These are phyloP conservation scores for Boloria selene DNA, from an alignment of 2,888 invertebrate genomes.

Conservation along the genomic window DNA sequence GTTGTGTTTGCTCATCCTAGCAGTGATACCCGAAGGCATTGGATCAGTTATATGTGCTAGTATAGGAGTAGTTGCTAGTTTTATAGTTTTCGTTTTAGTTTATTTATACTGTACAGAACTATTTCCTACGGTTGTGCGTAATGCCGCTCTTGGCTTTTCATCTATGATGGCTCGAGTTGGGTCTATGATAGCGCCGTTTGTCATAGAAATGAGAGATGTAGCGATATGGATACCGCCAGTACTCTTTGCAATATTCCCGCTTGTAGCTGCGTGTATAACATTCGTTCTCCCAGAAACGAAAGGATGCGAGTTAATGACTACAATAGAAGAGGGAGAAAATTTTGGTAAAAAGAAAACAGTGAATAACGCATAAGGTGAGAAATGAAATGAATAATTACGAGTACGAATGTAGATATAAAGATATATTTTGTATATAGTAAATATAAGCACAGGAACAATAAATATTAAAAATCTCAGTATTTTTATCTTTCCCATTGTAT, in stretches of 20 bases:
- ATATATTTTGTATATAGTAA: slow-evolving; percentile 13
- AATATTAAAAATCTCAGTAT: neutral
- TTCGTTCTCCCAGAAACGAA: slow-evolving; percentile 90
- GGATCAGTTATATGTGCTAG: slow-evolving; percentile 84
- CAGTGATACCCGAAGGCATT: slow-evolving; percentile 71
- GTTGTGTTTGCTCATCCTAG: slow-evolving; percentile 82
- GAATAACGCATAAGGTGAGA: slow-evolving; percentile 19
- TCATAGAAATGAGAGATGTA: slow-evolving; percentile 82
- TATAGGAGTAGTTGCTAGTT: slow-evolving; percentile 89
- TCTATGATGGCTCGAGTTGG: slow-evolving; percentile 94
- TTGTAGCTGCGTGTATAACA: slow-evolving; percentile 78
- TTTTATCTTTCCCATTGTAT: neutral
- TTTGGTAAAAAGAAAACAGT: slow-evolving; percentile 59
- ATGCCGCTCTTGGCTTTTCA: slow-evolving; percentile 93
- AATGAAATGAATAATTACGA: neutral
- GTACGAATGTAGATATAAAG: neutral
- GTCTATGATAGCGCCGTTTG: slow-evolving; percentile 92
- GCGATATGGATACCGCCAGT: slow-evolving; percentile 85
- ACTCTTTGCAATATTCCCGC: slow-evolving; percentile 86
- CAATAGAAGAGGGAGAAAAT: slow-evolving; percentile 89
- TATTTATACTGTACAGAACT: slow-evolving; percentile 94
- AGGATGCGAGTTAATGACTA: slow-evolving; percentile 88
- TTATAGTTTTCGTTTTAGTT: slow-evolving; percentile 91
- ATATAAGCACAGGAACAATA: slow-evolving; percentile 4
- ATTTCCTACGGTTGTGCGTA: slow-evolving; percentile 94